These are phyloP conservation scores for Puntigrus tetrazona DNA, from an alignment of 2,113 vertebrate species.

Conservation along the genomic window DNA sequence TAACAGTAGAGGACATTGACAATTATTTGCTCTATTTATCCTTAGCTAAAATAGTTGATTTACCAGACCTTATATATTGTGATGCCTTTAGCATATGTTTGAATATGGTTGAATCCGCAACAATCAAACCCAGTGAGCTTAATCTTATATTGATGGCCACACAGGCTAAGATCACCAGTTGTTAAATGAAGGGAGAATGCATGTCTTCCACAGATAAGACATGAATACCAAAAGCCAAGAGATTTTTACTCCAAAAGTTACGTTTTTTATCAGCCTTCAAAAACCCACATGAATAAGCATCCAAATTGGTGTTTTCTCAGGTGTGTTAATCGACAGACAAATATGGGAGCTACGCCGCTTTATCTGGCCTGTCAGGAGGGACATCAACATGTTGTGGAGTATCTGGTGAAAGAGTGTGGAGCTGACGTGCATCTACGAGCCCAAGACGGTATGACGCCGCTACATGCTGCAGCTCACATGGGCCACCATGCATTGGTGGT, in stretches of 20 bases:
- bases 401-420: slow-evolving; percentile 77
- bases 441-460: slow-evolving; percentile 81
- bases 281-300: neutral
- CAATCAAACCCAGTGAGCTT: neutral
- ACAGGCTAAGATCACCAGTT: slow-evolving; percentile 21
- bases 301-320: slow-evolving; percentile 57
- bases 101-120: neutral
- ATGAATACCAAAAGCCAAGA: neutral
- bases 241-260: neutral
- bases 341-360: slow-evolving; percentile 77
- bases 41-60: slow-evolving; percentile 22
- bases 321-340: slow-evolving; percentile 75
- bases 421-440: slow-evolving; percentile 79
- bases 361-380: slow-evolving; percentile 88
- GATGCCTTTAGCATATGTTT: slow-evolving; percentile 20
- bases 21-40: slow-evolving; percentile 18
- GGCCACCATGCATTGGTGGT: slow-evolving; percentile 80
- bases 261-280: neutral
- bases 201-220: too few species aligned
- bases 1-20: slow-evolving; percentile 22
- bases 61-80: slow-evolving; percentile 15
- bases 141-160: slow-evolving; percentile 29
- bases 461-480: slow-evolving; percentile 82
- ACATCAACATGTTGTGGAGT: slow-evolving; percentile 78
- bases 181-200: neutral